Evolutionary conservation across 2,797 vertebrate genomes (phyloP).

Genomic region (Semaprochilodus insignis): DNA sequence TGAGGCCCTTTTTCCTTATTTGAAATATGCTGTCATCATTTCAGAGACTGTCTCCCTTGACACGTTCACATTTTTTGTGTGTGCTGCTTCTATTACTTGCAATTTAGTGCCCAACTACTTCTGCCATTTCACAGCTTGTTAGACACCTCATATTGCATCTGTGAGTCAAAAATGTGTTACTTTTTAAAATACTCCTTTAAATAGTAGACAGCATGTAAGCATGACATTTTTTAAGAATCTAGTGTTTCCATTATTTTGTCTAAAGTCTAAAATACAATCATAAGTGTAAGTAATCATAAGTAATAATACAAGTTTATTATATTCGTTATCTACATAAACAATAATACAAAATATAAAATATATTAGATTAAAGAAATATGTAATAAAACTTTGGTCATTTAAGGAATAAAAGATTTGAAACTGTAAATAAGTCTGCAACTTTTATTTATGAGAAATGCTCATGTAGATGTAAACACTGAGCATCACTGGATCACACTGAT

Average conservation of each 20-base stretch:
- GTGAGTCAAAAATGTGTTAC: neutral
- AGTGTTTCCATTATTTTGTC: no score
- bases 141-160: neutral
- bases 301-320: no score
- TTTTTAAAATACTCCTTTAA: neutral
- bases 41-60: neutral
- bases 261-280: no score
- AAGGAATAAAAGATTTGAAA: no score
- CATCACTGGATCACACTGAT: neutral
- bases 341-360: no score
- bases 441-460: neutral
- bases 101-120: neutral
- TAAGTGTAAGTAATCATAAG: no score
- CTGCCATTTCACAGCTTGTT: neutral
- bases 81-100: conserved; percentile 2
- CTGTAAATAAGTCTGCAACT: no score
- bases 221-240: no score
- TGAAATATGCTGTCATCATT: conserved; percentile 19
- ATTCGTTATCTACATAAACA: no score
- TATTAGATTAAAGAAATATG: neutral
- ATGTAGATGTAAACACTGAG: no score
- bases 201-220: neutral
- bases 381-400: no score
- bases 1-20: neutral
- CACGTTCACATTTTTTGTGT: neutral